These are phyloP conservation scores for Cerastis rubricosa DNA, from an alignment of 2,888 invertebrate species.

Conservation along the genomic window DNA sequence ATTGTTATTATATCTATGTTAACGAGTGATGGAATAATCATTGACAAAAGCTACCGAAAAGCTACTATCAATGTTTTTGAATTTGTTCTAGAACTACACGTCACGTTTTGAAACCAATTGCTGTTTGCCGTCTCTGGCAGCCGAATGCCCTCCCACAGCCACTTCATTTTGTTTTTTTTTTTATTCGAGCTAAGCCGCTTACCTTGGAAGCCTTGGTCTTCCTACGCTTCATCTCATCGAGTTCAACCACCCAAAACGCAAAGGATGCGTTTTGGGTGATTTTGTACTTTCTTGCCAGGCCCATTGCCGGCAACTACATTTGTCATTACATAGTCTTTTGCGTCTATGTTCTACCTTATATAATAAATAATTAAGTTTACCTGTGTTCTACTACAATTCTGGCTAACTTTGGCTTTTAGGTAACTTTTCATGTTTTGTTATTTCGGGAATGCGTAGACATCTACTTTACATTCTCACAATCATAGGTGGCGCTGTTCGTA, in stretches of 20 bases:
- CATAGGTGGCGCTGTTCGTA: conserved; percentile 51
- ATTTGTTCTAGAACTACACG: background rate
- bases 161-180: background rate
- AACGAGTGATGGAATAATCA: background rate
- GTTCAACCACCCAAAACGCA: too few relatives aligned
- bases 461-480: background rate
- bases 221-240: background rate
- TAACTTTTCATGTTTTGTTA: background rate
- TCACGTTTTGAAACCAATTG: background rate
- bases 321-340: background rate
- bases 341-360: background rate
- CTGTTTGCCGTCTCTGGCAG: background rate
- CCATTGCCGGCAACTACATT: background rate
- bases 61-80: background rate
- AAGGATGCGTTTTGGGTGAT: background rate
- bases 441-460: background rate
- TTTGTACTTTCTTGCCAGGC: background rate
- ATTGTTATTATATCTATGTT: background rate
- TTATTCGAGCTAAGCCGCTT: background rate
- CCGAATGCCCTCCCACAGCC: background rate
- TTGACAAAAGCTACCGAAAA: background rate
- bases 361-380: background rate
- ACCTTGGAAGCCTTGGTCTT: background rate
- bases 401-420: background rate
- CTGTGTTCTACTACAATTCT: background rate